These are phyloP conservation scores for Myathropa florea DNA, from an alignment of 2,888 invertebrate species.

Conservation along the genomic window DNA sequence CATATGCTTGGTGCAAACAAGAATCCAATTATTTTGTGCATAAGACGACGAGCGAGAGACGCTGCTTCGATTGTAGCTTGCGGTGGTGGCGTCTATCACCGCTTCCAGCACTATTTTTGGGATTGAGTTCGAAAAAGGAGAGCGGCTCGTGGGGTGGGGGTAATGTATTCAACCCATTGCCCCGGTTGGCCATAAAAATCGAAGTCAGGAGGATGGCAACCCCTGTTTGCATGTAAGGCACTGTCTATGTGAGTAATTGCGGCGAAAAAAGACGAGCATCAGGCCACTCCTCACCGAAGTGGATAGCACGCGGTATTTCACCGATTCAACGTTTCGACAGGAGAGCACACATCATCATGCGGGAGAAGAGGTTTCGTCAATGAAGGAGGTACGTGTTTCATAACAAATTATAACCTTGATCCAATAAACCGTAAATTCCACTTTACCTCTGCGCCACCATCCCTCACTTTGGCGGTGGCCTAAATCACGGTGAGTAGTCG, in stretches of 20 bases:
- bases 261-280: slow-evolving; percentile 17
- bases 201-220: not conserved
- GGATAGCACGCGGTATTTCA: not conserved
- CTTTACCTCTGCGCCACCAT: not conserved
- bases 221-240: slow-evolving; percentile 1
- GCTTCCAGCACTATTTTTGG: slow-evolving; percentile 13
- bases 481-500: slow-evolving; percentile 10
- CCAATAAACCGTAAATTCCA: slow-evolving; percentile 18
- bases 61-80: slow-evolving; percentile 6
- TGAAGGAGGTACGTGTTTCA: slow-evolving; percentile 6
- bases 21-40: slow-evolving; percentile 42
- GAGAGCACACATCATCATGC: not conserved
- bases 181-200: slow-evolving; percentile 15
- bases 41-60: not conserved
- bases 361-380: not conserved
- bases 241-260: slow-evolving; percentile 32
- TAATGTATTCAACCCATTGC: slow-evolving; percentile 20
- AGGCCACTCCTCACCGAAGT: not conserved
- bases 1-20: slow-evolving; percentile 12
- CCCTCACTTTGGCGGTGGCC: not conserved
- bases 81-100: not conserved
- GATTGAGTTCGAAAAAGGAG: not conserved
- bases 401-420: slow-evolving; percentile 42
- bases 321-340: not conserved
- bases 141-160: not conserved